Evolutionary conservation across 2,888 invertebrate genomes (phyloP), one percentile per base, ranked within the genome.

Genomic region (Crepidodera aurea): DNA sequence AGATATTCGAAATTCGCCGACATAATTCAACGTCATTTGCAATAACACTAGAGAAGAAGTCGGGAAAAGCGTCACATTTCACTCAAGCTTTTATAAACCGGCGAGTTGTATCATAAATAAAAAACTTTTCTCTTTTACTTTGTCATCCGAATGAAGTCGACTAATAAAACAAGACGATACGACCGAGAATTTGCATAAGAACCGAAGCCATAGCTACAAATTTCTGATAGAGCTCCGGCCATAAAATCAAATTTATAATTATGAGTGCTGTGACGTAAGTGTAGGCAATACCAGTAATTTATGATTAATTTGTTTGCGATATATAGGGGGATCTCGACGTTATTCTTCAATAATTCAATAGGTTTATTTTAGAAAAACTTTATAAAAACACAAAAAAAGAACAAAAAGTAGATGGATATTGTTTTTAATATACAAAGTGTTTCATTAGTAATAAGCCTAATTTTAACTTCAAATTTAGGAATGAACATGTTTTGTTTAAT

Each of bases 211-310:
- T 70, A 68, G 71, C 72, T 70, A 69, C 71, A 67, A 73, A 71
- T 73, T 74, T 71, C 74, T 73, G 74, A 72, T 73, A 72, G 71
- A 71, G 71, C 65, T 69, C 60, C 64, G 65, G 73, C 73, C 63
- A 75, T 75, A 75, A 75, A 75, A 75, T 71, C 72, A 72, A 73
- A 75, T 75, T 75, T 75, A 75, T 75, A 75, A 75, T 75, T 73
- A 73, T 73, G 71, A 73, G 70, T 66, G 48, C 48, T 12, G 71
- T 73, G 74, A 73, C 74, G 72, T 73, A 73, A 73, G 73, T 73
- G 72, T 73, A 71, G 73, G 73, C 72, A 69, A 71, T 70, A 62
- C 68, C 72, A 64, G 67, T 74, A 73, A 74, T 73, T 74, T 73
- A 73, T 74, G 73, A 73, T 72, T 73, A 74, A 74, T 73, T 74